Conservation (phyloP, 1,140 invertebrate genomes). For the Eriocheir sinensis region DNA sequence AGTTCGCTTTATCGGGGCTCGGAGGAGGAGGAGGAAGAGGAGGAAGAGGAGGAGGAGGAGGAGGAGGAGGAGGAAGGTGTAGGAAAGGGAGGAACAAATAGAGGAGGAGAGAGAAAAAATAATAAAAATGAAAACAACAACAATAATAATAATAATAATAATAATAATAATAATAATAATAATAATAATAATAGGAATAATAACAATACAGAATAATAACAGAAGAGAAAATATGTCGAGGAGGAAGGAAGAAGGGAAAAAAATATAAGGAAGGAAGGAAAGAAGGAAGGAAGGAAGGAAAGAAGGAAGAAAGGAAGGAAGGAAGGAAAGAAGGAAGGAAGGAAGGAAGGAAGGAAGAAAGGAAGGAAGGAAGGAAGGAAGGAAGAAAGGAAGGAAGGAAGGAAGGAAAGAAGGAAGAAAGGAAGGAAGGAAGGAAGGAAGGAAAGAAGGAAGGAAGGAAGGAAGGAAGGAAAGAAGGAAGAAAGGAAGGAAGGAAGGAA, state of each 20-base stretch:
- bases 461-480: constrained; percentile 2
- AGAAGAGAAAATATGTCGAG: no score
- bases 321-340: no score
- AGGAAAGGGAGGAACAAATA: no score
- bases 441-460: neutral
- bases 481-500: neutral
- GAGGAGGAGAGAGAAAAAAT: neutral
- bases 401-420: neutral
- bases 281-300: no score
- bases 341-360: neutral
- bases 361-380: neutral
- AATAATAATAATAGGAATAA: neutral
- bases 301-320: neutral
- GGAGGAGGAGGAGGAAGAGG: constrained; percentile 9
- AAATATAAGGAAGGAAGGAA: no score
- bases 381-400: neutral
- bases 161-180: neutral
- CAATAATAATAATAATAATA: neutral
- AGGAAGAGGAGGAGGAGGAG: no score
- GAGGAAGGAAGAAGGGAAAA: neutral
- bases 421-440: neutral
- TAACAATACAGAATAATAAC: neutral
- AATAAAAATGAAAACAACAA: neutral
- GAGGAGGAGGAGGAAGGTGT: no score
- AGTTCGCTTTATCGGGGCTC: neutral